Percentiles rank a stretch among this genome's conserved stretches.
phyloP scores from a whole-genome alignment of 2,888 invertebrate species.

The Erebia palarica region DNA sequence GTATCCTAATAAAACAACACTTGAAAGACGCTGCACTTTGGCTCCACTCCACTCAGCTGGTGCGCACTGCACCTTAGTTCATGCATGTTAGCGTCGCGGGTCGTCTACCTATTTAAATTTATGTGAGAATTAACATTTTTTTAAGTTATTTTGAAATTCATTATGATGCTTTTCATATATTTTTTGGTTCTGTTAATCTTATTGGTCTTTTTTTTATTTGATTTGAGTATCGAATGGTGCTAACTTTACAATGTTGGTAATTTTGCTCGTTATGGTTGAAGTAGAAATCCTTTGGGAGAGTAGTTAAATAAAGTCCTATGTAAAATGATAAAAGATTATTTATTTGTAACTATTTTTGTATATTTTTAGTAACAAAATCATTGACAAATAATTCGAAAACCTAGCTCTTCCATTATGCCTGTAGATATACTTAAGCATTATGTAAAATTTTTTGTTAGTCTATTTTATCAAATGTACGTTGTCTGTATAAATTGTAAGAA shows the following conservation, averaged over 20 bases:
- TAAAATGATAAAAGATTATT: slow-evolving; percentile 75
- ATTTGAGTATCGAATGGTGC: slow-evolving; percentile 50
- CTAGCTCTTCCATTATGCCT: slow-evolving; percentile 71
- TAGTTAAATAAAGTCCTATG: slow-evolving; percentile 54
- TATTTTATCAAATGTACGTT: slow-evolving; percentile 50
- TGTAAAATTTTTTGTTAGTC: slow-evolving; percentile 53
- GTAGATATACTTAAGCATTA: slow-evolving; percentile 72
- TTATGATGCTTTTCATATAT: background rate
- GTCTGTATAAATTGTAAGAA: slow-evolving; percentile 76
- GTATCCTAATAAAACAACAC: no score
- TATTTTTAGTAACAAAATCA: slow-evolving; percentile 60
- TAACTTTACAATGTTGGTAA: slow-evolving; percentile 38
- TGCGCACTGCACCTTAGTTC: no score
- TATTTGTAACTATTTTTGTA: slow-evolving; percentile 79
- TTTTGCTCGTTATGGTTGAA: slow-evolving; percentile 44
- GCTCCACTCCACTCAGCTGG: no score
- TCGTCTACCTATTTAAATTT: background rate
- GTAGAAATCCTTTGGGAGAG: slow-evolving; percentile 26
- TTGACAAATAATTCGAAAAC: slow-evolving; percentile 49
- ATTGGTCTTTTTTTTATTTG: background rate
- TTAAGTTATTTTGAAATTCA: background rate
- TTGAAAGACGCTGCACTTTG: no score
- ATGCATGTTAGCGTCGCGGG: no score
- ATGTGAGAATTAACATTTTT: background rate
- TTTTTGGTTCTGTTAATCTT: background rate